Conservation (phyloP, 2,113 vertebrate species). For the Vidua chalybeata region DNA sequence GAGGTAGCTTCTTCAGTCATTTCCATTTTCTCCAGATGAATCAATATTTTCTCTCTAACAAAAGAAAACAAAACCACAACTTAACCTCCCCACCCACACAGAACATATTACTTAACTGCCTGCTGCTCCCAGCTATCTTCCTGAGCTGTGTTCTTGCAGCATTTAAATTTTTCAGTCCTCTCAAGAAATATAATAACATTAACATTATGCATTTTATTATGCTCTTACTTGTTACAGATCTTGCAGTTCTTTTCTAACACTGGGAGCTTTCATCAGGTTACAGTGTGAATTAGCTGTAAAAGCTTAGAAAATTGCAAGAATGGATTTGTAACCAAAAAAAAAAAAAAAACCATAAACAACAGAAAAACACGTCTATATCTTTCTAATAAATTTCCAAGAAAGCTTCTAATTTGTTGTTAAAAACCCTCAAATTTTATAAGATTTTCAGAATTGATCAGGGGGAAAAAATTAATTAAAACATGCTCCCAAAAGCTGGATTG, state of each 20-base stretch:
- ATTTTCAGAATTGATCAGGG: not conserved
- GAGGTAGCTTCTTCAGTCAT: slow-evolving; percentile 5
- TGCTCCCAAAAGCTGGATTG: not conserved
- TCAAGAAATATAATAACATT: slow-evolving; percentile 12
- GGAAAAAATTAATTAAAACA: not conserved
- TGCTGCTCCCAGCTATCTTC: not conserved
- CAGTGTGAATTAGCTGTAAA: not conserved
- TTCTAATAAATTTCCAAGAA: not conserved
- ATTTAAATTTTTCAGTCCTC: slow-evolving; percentile 9
- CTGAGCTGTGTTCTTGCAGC: not conserved
- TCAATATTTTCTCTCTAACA: slow-evolving; percentile 56
- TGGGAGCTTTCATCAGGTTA: not conserved
- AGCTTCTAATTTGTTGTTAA: not conserved
- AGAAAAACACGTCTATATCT: not conserved
- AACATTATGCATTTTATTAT: not conserved
- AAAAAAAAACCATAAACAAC: not conserved
- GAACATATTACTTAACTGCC: slow-evolving; percentile 36
- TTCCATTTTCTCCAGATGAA: slow-evolving; percentile 45
- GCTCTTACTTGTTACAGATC: not conserved
- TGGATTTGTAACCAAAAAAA: not conserved
- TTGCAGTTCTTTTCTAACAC: not conserved
- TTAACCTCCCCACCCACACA: slow-evolving; percentile 36
- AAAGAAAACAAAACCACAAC: slow-evolving; percentile 51
- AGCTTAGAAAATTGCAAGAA: not conserved
- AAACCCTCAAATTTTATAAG: not conserved